Conservation (phyloP, 2,888 invertebrate species). For the Pyrrhosoma nymphula region DNA sequence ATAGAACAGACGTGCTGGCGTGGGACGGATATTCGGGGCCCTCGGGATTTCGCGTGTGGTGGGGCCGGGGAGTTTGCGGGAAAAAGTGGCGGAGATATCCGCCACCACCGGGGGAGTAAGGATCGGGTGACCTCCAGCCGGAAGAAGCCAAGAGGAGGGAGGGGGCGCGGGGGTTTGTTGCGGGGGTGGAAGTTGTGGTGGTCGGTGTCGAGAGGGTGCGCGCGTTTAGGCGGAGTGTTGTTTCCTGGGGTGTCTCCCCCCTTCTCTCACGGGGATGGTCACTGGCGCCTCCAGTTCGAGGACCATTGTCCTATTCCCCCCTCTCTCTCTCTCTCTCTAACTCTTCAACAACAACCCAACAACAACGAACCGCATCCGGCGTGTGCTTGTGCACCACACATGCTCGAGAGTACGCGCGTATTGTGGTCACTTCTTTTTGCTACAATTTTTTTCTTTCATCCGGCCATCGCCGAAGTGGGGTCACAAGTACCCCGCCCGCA, state of each 20-base stretch:
- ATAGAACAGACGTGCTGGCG: too few relatives aligned
- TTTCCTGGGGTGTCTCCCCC: background rate
- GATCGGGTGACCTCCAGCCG: slow-evolving; percentile 23
- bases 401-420: background rate
- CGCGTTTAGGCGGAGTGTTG: background rate
- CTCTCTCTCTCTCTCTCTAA: background rate
- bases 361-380: slow-evolving; percentile 52
- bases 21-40: too few relatives aligned
- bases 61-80: background rate
- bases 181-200: background rate
- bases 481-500: slow-evolving; percentile 45
- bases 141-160: background rate
- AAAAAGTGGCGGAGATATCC: background rate
- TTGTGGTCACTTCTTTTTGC: background rate
- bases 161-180: too few relatives aligned
- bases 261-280: background rate
- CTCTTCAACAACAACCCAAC: background rate
- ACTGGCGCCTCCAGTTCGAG: slow-evolving; percentile 34
- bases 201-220: background rate
- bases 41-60: background rate
- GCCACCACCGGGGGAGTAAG: background rate
- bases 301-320: background rate
- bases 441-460: slow-evolving; percentile 7
- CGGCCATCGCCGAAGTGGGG: background rate
- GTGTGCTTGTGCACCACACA: background rate